Percentiles rank a stretch among this genome's conserved stretches.
Conservation (phyloP, 2,113 vertebrate genomes). For the Thermophis baileyi region DNA sequence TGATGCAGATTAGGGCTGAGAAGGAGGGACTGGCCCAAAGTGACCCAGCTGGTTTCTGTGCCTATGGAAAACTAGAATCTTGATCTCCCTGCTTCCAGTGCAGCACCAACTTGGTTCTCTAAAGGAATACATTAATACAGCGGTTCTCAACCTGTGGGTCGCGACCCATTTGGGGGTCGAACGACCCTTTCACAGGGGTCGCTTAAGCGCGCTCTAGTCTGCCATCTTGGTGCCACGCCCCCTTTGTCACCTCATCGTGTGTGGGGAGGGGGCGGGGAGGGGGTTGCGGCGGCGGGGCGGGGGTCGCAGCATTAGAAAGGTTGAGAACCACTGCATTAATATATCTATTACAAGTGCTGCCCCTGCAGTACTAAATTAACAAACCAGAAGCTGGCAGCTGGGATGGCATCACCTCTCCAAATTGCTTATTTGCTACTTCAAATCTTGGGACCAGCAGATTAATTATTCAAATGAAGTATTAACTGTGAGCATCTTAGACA, state of each 20-base stretch:
- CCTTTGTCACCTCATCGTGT: no score
- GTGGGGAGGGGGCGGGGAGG: no score
- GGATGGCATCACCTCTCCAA: neutral
- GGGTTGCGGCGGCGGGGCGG: no score
- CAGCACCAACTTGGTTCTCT: neutral
- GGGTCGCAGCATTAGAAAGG: no score
- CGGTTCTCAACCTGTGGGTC: no score
- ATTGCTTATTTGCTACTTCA: neutral
- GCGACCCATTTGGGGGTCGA: no score
- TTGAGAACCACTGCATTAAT: neutral
- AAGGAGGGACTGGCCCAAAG: neutral
- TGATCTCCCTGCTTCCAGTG: neutral
- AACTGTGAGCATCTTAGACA: neutral
- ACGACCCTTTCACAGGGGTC: no score
- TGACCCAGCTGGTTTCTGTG: neutral
- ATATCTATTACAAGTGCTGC: neutral
- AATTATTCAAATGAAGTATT: constrained; percentile 17
- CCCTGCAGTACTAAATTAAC: neutral
- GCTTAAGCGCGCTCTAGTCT: no score
- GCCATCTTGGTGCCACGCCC: no score
- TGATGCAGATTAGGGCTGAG: neutral
- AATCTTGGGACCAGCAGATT: neutral
- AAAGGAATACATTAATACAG: no score
- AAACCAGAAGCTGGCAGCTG: neutral
- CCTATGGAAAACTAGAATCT: neutral